Percentiles rank a stretch among this genome's conserved stretches.
Conservation (phyloP, 2,797 vertebrate genomes). For the Selene dorsalis region DNA sequence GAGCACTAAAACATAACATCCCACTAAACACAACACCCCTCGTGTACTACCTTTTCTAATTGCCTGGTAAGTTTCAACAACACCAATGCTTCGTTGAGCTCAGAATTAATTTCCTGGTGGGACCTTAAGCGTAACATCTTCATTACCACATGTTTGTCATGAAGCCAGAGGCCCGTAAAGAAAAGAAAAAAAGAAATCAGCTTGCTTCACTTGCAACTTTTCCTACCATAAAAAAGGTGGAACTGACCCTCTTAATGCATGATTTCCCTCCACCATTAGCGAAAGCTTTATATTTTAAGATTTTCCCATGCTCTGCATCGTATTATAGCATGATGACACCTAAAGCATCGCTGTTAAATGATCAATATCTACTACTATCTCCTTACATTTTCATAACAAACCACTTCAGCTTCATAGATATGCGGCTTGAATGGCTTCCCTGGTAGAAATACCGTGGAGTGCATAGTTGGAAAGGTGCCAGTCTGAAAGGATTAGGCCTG, state of each 20-base stretch:
- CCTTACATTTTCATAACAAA: constrained; percentile 62
- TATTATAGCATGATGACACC: constrained; percentile 42
- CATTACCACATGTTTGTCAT: constrained; percentile 75
- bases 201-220: constrained; percentile 47
- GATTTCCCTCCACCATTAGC: constrained; percentile 41
- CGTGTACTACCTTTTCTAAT: constrained; percentile 59
- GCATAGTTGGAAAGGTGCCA: constrained; percentile 73
- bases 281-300: constrained; percentile 24
- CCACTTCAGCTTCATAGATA: constrained; percentile 51
- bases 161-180: constrained; percentile 68
- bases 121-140: constrained; percentile 72
- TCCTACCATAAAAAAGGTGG: constrained; percentile 46
- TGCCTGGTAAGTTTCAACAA: constrained; percentile 60
- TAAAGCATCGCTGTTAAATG: constrained; percentile 50
- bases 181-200: constrained; percentile 44
- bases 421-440: constrained; percentile 45
- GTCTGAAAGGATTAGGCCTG: constrained; percentile 67
- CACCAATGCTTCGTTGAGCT: constrained; percentile 63
- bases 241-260: constrained; percentile 40
- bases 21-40: constrained; percentile 28
- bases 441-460: constrained; percentile 70
- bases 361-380: constrained; percentile 51
- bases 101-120: constrained; percentile 75
- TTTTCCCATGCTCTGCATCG: constrained; percentile 44
- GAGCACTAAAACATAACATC: constrained; percentile 42